Conservation (phyloP, 2,797 vertebrate species). For the Emydoidea blandingii region DNA sequence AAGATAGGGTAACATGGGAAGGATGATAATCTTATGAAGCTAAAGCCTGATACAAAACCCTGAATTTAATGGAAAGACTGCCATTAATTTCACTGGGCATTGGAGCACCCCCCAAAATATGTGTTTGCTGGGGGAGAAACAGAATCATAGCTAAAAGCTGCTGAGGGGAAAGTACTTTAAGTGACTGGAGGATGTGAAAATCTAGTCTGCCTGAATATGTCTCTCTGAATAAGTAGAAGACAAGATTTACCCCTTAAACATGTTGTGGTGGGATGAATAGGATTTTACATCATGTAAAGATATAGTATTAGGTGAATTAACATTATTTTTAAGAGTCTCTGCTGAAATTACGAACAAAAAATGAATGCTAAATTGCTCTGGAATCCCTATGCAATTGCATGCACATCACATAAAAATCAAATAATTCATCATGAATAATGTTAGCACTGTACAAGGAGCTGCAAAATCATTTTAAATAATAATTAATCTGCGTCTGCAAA, state of each 20-base stretch:
- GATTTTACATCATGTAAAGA: constrained; percentile 38
- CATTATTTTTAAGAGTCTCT: constrained; percentile 60
- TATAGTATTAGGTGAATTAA: constrained; percentile 52
- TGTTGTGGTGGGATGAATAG: constrained; percentile 50
- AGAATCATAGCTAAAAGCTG: not conserved
- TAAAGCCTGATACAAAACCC: not conserved
- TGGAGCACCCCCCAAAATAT: not conserved
- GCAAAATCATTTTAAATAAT: constrained; percentile 70
- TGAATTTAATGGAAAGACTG: not conserved
- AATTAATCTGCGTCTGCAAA: constrained; percentile 42
- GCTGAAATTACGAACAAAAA: constrained; percentile 49
- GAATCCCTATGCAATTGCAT: constrained; percentile 34
- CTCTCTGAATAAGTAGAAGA: not conserved
- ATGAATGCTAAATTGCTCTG: constrained; percentile 51
- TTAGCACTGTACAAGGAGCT: constrained; percentile 38
- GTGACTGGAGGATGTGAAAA: constrained; percentile 29
- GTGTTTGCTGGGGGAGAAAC: not conserved
- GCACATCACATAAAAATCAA: constrained; percentile 44
- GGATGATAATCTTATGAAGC: not conserved
- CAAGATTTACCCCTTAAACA: not conserved
- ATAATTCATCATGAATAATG: constrained; percentile 56
- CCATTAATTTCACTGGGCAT: not conserved
- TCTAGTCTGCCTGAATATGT: constrained; percentile 45
- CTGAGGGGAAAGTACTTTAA: constrained; percentile 17
- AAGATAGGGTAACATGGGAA: not conserved